A percentile compares a stretch with the other conserved stretches of the same genome.
Evolutionary conservation across 1,140 invertebrate species (phyloP).

Genomic region (Papilio aristodemus): DNA sequence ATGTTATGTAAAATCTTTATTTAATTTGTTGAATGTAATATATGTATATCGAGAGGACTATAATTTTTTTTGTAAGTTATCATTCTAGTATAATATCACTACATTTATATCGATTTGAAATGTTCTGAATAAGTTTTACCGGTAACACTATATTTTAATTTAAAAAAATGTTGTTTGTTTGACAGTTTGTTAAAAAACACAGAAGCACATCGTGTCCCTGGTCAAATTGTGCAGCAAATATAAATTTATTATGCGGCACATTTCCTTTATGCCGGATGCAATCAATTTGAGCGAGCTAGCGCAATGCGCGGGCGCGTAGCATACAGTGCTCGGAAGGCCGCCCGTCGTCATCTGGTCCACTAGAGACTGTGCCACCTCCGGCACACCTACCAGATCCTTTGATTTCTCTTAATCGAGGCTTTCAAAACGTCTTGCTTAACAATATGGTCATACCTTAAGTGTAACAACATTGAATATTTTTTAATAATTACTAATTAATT

Average conservation of each 20-base stretch:
- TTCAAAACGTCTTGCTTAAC: too few species aligned
- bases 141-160: too few species aligned
- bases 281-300: conserved; percentile 72
- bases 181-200: conserved; percentile 9
- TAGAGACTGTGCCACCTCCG: conserved; percentile 26
- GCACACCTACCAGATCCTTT: background rate
- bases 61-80: too few species aligned
- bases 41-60: too few species aligned
- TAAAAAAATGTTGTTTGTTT: background rate
- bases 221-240: conserved; percentile 72
- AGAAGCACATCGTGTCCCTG: conserved; percentile 47
- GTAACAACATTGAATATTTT: background rate
- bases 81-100: too few species aligned
- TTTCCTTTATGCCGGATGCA: conserved; percentile 79
- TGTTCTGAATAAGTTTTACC: too few species aligned
- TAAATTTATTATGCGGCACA: conserved; percentile 78
- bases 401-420: background rate
- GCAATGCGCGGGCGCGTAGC: conserved; percentile 58
- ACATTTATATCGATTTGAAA: too few species aligned
- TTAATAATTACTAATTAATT: background rate
- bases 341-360: conserved; percentile 41
- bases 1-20: too few species aligned
- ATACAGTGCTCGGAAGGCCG: conserved; percentile 60
- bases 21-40: too few species aligned
- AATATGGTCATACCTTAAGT: too few species aligned